Conservation (phyloP, 2,888 invertebrate species). For the Cremastinae sp. region DNA sequence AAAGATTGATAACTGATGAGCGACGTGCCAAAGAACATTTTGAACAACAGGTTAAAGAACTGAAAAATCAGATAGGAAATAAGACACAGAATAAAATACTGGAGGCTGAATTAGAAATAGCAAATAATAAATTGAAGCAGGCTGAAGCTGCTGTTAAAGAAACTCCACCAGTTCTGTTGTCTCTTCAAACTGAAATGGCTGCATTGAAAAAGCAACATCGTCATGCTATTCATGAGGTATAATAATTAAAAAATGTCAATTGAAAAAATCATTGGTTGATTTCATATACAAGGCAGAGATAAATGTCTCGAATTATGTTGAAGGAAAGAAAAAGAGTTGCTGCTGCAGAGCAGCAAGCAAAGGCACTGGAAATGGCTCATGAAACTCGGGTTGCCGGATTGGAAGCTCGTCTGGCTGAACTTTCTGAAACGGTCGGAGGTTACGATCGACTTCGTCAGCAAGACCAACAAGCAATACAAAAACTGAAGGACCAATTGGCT, state of each 20-base stretch:
- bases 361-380: conserved; percentile 85
- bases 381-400: conserved; percentile 89
- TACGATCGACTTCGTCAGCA: conserved; percentile 88
- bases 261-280: background rate
- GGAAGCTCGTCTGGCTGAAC: conserved; percentile 88
- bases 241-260: background rate
- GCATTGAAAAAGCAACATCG: conserved; percentile 88
- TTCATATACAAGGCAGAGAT: too few species aligned
- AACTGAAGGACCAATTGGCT: conserved; percentile 82
- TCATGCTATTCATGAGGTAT: conserved; percentile 85
- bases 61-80: conserved; percentile 80
- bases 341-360: conserved; percentile 87
- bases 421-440: conserved; percentile 89
- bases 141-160: conserved; percentile 84
- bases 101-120: conserved; percentile 85
- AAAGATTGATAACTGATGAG: conserved; percentile 88
- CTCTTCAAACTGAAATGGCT: conserved; percentile 88
- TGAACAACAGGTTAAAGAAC: conserved; percentile 84
- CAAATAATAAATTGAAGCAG: conserved; percentile 85
- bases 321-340: conserved; percentile 87
- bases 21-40: conserved; percentile 88
- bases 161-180: conserved; percentile 85
- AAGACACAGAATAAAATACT: conserved; percentile 80
- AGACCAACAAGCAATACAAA: conserved; percentile 88
- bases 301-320: background rate